Percentiles rank a stretch among this genome's conserved stretches.
Conservation (phyloP, 1,140 invertebrate genomes). For the Sycophila sp. region DNA sequence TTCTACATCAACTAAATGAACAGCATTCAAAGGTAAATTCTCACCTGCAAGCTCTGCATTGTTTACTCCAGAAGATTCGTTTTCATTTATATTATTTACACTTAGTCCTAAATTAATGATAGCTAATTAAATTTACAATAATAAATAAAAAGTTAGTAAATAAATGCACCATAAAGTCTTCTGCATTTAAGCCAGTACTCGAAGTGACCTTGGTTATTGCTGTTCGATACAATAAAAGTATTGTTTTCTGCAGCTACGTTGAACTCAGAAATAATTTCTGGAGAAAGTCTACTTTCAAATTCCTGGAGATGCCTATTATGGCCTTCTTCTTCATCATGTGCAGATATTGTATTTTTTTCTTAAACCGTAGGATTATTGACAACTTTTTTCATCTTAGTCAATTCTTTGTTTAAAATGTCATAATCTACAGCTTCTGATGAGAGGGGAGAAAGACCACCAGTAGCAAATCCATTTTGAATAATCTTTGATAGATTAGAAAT, state of each 20-base stretch:
- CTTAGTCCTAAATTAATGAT: neutral
- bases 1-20: too few relatives aligned
- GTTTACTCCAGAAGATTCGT: too few relatives aligned
- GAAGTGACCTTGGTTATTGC: neutral
- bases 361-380: too few relatives aligned
- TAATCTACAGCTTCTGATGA: conserved; percentile 19
- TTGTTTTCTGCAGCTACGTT: neutral
- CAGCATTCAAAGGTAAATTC: too few relatives aligned
- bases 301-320: neutral
- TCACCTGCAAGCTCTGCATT: too few relatives aligned
- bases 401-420: conserved; percentile 15
- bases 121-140: too few relatives aligned
- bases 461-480: conserved; percentile 46
- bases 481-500: conserved; percentile 19
- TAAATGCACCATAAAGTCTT: neutral
- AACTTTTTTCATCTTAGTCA: neutral
- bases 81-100: neutral
- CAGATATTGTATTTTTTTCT: neutral
- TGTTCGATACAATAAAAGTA: neutral
- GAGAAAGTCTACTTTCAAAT: neutral
- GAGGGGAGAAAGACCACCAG: conserved; percentile 43
- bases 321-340: neutral
- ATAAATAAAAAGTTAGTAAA: neutral
- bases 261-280: neutral
- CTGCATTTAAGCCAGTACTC: neutral